Base-by-base conservation (phyloP, 2,113 vertebrate species). In the Alethe diademata region DNA sequence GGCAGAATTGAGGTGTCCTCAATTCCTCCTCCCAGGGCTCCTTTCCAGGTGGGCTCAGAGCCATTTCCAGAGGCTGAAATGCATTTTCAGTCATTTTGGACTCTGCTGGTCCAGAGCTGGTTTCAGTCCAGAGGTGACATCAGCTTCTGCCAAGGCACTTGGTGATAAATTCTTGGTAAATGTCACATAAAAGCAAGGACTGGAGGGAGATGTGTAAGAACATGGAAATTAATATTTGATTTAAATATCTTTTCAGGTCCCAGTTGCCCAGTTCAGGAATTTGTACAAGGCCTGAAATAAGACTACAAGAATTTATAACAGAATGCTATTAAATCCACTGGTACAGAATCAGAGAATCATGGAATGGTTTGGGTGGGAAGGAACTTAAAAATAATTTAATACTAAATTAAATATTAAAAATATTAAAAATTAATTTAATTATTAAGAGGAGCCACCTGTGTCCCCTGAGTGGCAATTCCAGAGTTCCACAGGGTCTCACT, bases 141-240 rank as follows among this genome's bases (percentile, higher is more conserved):
- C 28, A 16, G 65, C 51, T 60, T 17, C 57, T 45, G 86, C 79
- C 51, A n/a, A 62, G 38, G 88, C 61, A 19, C 47, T 16, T 83
- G 64, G 33, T 60, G 88, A 58, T 13, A 42, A 85, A 79, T 29
- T 25, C 90, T 20, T 79, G 6, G 28, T 15, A 86, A 94, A 79
- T 45, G 66, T 57, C 93, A 95, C 48, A 82, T 72, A 84, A 82
- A 95, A 95, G 91, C 58, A 87, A 40, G 53, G 31, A 23, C 86
- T 29, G n/a, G 14, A 85, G 62, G 53, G 22, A 60, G 87, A 25
- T 6, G 4, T 67, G 73, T 12, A 56, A 62, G 43, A 81, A 94
- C 47, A 45, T 20, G 62, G 35, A 24, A 62, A 87, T 84, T 31
- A 71, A 78, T 84, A 82, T 78, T 96, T 43, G 42, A 92, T 89